Conservation (phyloP, 2,797 vertebrate genomes). For the Rhynchonycteris naso region DNA sequence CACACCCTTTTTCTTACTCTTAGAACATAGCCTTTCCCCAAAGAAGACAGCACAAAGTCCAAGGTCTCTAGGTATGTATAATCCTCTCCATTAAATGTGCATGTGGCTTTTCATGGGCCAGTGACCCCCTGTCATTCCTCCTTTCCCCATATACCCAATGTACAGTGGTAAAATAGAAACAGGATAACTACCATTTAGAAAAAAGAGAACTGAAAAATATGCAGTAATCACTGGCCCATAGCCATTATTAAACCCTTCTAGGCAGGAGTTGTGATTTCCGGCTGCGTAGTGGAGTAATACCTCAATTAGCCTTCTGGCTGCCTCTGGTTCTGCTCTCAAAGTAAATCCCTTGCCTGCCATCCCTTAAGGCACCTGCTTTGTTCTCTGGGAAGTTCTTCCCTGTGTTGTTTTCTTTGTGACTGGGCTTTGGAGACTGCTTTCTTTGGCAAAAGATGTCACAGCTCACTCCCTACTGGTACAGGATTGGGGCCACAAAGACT, state of each 20-base stretch:
- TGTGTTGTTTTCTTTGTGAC: not conserved
- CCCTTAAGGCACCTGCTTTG: not conserved
- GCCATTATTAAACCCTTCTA: constrained; percentile 25
- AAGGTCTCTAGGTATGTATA: not conserved
- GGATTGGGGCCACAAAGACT: not conserved
- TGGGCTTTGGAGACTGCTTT: constrained; percentile 1
- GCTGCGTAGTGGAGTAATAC: not conserved
- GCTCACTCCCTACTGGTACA: not conserved
- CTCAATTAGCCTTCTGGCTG: not conserved
- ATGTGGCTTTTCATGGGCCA: constrained; percentile 4
- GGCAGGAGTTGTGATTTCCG: constrained; percentile 23
- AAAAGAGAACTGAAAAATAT: constrained; percentile 25
- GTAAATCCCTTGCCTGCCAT: not conserved
- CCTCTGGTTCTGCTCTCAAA: not conserved
- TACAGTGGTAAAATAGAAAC: not conserved
- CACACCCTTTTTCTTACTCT: not conserved
- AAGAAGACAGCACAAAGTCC: not conserved
- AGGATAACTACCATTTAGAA: constrained; percentile 18
- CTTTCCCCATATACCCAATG: not conserved
- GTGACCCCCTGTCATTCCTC: not conserved
- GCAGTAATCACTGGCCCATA: not conserved
- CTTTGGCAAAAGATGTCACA: constrained; percentile 30
- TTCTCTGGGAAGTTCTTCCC: constrained; percentile 18
- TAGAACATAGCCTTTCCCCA: constrained; percentile 12
- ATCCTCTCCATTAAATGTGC: not conserved